Percentiles rank a stretch among this genome's conserved stretches.
phyloP scores from a whole-genome alignment of 2,113 vertebrate genomes.

The Laterallus jamaicensis region DNA sequence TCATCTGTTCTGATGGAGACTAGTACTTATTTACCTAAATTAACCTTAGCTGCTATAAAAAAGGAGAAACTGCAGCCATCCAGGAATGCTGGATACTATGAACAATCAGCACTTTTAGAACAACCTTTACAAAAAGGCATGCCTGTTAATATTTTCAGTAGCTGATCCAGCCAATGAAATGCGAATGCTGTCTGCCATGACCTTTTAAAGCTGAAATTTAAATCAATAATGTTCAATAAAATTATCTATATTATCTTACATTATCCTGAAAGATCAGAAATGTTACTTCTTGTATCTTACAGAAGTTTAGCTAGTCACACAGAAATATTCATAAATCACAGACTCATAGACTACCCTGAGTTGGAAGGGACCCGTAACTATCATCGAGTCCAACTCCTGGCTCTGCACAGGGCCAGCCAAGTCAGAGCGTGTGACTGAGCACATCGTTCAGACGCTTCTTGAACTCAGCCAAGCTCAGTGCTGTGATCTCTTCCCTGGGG shows the following conservation, averaged over 20 bases:
- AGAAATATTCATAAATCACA: not conserved
- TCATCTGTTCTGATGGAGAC: not conserved
- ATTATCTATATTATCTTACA: not conserved
- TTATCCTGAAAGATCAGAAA: not conserved
- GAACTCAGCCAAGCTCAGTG: no score
- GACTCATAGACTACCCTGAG: no score
- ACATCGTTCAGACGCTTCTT: no score
- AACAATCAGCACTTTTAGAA: not conserved
- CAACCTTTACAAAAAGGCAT: not conserved
- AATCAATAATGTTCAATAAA: not conserved
- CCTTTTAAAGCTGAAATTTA: not conserved
- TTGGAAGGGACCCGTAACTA: no score
- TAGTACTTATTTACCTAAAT: not conserved
- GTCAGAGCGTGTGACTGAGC: no score
- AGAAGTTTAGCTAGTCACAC: not conserved
- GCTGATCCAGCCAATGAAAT: not conserved
- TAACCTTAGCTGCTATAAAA: not conserved
- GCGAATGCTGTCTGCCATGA: not conserved
- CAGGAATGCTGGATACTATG: not conserved
- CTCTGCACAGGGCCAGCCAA: no score
- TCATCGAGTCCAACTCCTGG: no score
- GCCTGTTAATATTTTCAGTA: not conserved
- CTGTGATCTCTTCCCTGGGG: no score
- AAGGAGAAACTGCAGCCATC: not conserved
- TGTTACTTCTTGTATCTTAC: not conserved